Conservation (phyloP, 2,113 vertebrate genomes). For the Macheiramphus alcinus region DNA sequence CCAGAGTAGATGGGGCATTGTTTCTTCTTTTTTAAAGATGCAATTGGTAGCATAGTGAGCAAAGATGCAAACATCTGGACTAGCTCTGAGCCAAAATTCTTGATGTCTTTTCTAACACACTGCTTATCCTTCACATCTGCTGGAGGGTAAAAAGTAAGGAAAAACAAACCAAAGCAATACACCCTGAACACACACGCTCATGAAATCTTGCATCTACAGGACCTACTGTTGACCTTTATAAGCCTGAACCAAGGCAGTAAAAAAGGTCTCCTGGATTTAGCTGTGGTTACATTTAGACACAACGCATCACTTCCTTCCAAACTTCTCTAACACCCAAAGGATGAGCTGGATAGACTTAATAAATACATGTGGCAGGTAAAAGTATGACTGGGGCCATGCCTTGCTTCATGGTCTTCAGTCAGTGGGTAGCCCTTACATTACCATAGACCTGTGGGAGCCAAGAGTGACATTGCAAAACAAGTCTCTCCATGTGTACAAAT, state of each 20-base stretch:
- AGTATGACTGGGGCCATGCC: background rate
- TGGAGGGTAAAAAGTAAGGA: background rate
- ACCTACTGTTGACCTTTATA: background rate
- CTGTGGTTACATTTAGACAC: background rate
- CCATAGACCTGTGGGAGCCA: background rate
- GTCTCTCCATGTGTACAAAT: background rate
- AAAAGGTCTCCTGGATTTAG: background rate
- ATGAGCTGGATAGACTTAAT: background rate
- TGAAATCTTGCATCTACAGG: background rate
- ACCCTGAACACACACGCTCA: rapidly evolving
- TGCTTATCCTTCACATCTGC: background rate
- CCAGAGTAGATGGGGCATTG: background rate
- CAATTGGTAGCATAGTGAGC: background rate
- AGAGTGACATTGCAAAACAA: background rate
- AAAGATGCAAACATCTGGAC: constrained; percentile 24
- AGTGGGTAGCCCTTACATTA: background rate
- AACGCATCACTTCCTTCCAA: background rate
- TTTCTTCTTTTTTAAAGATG: background rate
- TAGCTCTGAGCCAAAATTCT: background rate
- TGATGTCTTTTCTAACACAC: background rate
- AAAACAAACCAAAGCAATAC: background rate
- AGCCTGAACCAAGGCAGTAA: background rate
- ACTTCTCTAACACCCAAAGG: background rate
- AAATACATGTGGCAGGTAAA: background rate
- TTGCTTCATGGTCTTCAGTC: background rate